These are phyloP conservation scores for Xiphias gladius DNA, from an alignment of 2,113 vertebrate species.

Conservation along the genomic window DNA sequence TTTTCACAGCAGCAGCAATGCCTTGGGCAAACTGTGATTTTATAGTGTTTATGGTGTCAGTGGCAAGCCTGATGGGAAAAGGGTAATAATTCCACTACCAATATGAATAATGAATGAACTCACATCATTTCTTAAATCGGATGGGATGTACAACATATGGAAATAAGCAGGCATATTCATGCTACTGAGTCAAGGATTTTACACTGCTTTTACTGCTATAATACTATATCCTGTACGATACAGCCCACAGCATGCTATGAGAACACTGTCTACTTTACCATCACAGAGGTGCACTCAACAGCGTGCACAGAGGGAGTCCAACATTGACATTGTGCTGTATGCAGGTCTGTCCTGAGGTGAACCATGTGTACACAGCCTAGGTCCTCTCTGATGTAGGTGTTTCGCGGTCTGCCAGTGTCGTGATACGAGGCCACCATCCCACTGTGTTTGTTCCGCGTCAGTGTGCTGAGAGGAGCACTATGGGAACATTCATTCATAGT, in stretches of 20 bases:
- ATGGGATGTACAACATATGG: slow-evolving; percentile 73
- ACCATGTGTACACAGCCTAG: slow-evolving; percentile 80
- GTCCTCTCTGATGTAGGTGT: slow-evolving; percentile 96
- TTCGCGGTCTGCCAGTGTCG: slow-evolving; percentile 91
- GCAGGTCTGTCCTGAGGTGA: slow-evolving; percentile 71
- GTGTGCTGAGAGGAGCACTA: slow-evolving; percentile 53
- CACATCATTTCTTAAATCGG: slow-evolving; percentile 78
- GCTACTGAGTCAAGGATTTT: slow-evolving; percentile 44
- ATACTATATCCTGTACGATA: slow-evolving; percentile 26
- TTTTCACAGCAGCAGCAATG: slow-evolving; percentile 75
- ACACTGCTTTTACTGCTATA: slow-evolving; percentile 21
- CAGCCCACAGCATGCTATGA: slow-evolving; percentile 45
- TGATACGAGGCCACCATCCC: slow-evolving; percentile 92
- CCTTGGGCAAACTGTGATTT: slow-evolving; percentile 78
- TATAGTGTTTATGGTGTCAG: slow-evolving; percentile 82
- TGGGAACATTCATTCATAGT: slow-evolving; percentile 52
- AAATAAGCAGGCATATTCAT: slow-evolving; percentile 66
- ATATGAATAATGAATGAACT: slow-evolving; percentile 84
- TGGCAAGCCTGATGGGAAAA: slow-evolving; percentile 73
- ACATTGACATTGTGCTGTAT: slow-evolving; percentile 57
- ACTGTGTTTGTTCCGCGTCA: slow-evolving; percentile 90
- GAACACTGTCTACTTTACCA: slow-evolving; percentile 43
- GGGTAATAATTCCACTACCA: slow-evolving; percentile 75
- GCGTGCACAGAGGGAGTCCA: slow-evolving; percentile 63
- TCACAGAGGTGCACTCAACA: slow-evolving; percentile 57